A percentile compares a stretch with the other conserved stretches of the same genome.
These are phyloP conservation scores for Urocynchramus pylzowi DNA, from an alignment of 2,113 vertebrate genomes.

Conservation along the genomic window DNA sequence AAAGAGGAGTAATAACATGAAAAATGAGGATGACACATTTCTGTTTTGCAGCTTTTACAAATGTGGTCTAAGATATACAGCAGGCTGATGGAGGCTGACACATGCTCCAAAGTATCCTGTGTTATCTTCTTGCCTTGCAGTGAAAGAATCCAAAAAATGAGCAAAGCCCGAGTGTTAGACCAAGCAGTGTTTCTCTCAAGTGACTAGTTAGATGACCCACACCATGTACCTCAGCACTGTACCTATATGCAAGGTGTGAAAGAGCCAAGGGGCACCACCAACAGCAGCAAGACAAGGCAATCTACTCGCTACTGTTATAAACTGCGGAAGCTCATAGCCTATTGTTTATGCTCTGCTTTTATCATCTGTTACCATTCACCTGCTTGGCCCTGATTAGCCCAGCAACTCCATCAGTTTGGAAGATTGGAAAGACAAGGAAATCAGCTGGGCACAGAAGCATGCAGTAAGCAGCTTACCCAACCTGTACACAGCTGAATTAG, in stretches of 20 bases:
- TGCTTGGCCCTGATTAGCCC: not conserved
- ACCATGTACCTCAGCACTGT: rapidly evolving
- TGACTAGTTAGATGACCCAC: not conserved
- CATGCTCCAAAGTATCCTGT: rapidly evolving
- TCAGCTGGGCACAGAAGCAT: not conserved
- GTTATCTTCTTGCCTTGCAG: not conserved
- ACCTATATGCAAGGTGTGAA: not conserved
- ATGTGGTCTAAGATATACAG: not conserved
- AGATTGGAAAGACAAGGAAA: not conserved
- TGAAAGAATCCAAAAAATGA: not conserved
- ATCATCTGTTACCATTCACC: not conserved
- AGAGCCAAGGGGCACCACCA: not conserved
- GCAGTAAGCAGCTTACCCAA: not conserved
- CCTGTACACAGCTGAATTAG: not conserved
- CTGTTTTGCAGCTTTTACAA: not conserved
- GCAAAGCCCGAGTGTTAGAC: not conserved
- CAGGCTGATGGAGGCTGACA: not conserved
- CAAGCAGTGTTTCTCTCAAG: not conserved
- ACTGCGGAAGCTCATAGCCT: not conserved
- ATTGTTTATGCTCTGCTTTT: not conserved
- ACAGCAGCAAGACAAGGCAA: not conserved
- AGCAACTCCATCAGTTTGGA: not conserved
- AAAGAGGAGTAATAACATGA: not conserved
- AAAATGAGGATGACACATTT: not conserved
- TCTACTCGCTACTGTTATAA: not conserved